These are phyloP conservation scores for Pionites leucogaster DNA, from an alignment of 2,113 vertebrate genomes.

Conservation along the genomic window DNA sequence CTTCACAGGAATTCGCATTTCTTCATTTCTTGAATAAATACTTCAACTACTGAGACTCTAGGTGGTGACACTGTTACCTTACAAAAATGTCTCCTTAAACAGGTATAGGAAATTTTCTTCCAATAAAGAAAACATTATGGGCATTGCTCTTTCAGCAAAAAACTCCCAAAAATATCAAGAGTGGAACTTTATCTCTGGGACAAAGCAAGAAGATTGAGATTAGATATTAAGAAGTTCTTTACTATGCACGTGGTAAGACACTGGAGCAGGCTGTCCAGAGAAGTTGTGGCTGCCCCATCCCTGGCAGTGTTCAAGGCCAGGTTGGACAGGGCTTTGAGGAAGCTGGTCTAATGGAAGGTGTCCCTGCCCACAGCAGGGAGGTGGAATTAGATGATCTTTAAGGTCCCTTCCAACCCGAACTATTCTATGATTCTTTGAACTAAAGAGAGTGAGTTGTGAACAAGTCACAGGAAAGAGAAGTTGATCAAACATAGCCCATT, in stretches of 20 bases:
- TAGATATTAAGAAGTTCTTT: neutral
- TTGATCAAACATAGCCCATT: rapidly evolving
- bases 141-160: neutral
- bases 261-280: neutral
- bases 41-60: neutral
- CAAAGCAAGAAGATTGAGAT: neutral
- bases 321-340: neutral
- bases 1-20: neutral
- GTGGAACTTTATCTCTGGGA: neutral
- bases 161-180: neutral
- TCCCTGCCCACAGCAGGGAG: neutral
- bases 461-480: neutral
- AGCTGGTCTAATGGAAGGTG: neutral
- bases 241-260: neutral
- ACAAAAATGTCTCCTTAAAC: neutral
- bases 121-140: rapidly evolving
- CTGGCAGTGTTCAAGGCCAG: neutral
- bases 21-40: neutral
- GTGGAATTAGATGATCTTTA: neutral
- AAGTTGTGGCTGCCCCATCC: neutral
- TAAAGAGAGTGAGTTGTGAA: neutral
- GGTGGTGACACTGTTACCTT: neutral
- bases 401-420: neutral
- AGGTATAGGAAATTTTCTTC: rapidly evolving
- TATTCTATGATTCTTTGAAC: neutral